Evolutionary conservation across 2,113 vertebrate genomes (phyloP), one percentile per base, ranked within the genome.

Genomic region (Corythornis vintsioides): DNA sequence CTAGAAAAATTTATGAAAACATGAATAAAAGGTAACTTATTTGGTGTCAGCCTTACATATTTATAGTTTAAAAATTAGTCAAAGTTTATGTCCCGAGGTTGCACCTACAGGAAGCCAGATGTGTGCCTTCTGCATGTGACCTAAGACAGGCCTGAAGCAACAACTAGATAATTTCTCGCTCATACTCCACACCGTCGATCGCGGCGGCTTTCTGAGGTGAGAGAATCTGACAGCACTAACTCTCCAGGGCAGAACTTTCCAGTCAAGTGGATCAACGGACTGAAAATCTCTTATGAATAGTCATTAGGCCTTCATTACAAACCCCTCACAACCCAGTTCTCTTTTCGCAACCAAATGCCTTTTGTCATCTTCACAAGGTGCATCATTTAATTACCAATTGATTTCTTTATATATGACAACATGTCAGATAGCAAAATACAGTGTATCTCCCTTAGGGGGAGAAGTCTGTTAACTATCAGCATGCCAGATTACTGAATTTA

Each of bases 381-480:
- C 99, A 99, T 99, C 98, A 98, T 99, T 99, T 99, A 99, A 99
- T 99, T 99, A 99, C 98, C 99, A 99, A 99, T 99, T 99, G 99
- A 99, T 99, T 99, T 99, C 98, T 98, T 98, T 98, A 98, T 98
- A 98, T 98, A 98, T 99, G 99, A 99, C 99, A 99, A 99, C 98
- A 98, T 98, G 98, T 99, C 99, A 99, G 98, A 98, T 97, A 98
- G 98, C 98, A 98, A 99, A 99, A 98, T 98, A 98, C 98, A 98
- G 98, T 97, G 97, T 96, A 93, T 97, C 98, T 98, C 98, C 98
- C 98, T 98, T 93, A 97, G 97, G 98, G 98, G 95, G 92, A 93
- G 97, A 98, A 96, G 98, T 97, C 97, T 98, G 97, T 97, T 98
- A 98, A 98, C 98, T 98, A 98, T 98, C 98, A 98, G 97, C 89